Conservation (phyloP, 2,797 vertebrate species). For the Onychomys arenicola region DNA sequence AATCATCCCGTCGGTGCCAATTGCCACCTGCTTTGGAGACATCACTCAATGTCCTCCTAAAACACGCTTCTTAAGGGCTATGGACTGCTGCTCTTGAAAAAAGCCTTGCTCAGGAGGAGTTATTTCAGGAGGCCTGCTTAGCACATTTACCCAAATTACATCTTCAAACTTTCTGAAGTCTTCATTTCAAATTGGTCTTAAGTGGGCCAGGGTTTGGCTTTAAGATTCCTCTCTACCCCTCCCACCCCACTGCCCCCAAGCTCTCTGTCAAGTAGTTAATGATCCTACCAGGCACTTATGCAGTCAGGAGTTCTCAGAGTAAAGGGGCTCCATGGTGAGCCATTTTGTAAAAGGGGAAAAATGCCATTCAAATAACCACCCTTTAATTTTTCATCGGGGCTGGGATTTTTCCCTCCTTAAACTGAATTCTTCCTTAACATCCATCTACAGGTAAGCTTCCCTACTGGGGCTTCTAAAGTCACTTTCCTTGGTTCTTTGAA, state of each 20-base stretch:
- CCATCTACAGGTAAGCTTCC: slow-evolving; percentile 6
- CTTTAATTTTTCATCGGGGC: slow-evolving; percentile 63
- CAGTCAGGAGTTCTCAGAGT: slow-evolving; percentile 60
- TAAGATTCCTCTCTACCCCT: slow-evolving; percentile 44
- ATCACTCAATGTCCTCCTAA: slow-evolving; percentile 65
- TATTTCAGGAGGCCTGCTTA: slow-evolving; percentile 60
- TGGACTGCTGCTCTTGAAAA: background rate
- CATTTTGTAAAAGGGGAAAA: slow-evolving; percentile 77
- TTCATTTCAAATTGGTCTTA: slow-evolving; percentile 79
- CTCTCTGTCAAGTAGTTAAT: slow-evolving; percentile 78
- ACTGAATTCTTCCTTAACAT: slow-evolving; percentile 54
- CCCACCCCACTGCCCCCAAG: slow-evolving; percentile 36
- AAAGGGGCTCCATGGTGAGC: slow-evolving; percentile 67
- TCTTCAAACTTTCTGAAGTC: slow-evolving; percentile 76
- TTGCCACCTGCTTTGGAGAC: slow-evolving; percentile 76
- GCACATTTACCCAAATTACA: slow-evolving; percentile 76
- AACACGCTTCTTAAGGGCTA: slow-evolving; percentile 52
- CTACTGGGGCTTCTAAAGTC: background rate
- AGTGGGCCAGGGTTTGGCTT: slow-evolving; percentile 57
- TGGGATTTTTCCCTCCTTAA: background rate
- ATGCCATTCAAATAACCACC: slow-evolving; percentile 72
- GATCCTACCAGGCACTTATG: slow-evolving; percentile 66
- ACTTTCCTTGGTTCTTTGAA: background rate
- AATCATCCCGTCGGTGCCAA: slow-evolving; percentile 48
- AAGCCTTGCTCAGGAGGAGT: slow-evolving; percentile 54